Evolutionary conservation across 37 sponge, comb jelly and placozoan genomes (phyloP).

Genomic region (Halichondria panicea): DNA sequence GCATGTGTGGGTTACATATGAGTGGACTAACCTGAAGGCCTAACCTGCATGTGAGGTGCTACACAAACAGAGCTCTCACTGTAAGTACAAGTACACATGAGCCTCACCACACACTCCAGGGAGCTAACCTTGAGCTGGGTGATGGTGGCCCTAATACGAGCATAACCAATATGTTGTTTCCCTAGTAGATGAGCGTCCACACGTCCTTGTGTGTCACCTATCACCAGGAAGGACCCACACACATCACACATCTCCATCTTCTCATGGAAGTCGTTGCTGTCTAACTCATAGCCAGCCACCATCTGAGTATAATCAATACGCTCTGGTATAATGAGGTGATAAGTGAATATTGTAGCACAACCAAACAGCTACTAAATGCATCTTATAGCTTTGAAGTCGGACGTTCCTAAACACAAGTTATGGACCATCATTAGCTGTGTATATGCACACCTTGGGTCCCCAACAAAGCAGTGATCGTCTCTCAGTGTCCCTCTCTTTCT

Average conservation of each 20-base stretch:
- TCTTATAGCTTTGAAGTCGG: not conserved
- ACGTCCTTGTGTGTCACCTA: conserved; percentile 88
- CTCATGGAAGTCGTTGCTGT: conserved; percentile 80
- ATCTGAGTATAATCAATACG: conserved; percentile 13
- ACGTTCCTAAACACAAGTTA: not conserved
- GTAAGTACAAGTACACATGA: not conserved
- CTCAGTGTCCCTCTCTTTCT: conserved; percentile 78
- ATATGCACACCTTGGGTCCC: conserved; percentile 12
- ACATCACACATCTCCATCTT: conserved; percentile 96
- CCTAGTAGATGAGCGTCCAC: conserved; percentile 94
- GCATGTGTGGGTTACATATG: not conserved
- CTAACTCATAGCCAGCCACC: conserved; percentile 74
- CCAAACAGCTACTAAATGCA: not conserved
- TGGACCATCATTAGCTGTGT: not conserved
- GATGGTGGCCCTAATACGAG: conserved; percentile 73
- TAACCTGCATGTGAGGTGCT: conserved; percentile 4
- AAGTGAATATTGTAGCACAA: too few species aligned
- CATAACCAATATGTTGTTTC: conserved; percentile 93
- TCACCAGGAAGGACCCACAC: conserved; percentile 95
- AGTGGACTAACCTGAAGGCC: conserved; percentile 21
- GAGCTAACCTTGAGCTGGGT: conserved; percentile 76
- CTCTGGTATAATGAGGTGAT: not conserved
- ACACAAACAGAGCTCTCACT: not conserved
- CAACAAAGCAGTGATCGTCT: conserved; percentile 3
- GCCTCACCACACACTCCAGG: not conserved